Evolutionary conservation across 2,888 invertebrate genomes (phyloP), one percentile per base, ranked within the genome.

Genomic region (Tetragonula carbonaria): DNA sequence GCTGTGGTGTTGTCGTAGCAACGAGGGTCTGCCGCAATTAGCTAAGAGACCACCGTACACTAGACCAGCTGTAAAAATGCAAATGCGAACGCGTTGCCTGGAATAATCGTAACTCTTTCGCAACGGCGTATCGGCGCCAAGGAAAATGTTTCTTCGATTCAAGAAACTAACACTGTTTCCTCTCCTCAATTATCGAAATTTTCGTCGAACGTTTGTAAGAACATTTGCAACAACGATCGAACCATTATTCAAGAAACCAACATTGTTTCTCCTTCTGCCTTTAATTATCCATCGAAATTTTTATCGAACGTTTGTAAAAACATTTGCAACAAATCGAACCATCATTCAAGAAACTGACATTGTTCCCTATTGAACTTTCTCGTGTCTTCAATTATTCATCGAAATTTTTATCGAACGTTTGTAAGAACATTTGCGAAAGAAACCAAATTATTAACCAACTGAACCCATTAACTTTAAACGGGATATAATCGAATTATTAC

Each of bases 41-140:
- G 81, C 53, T 72, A 67, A 72, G 55, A 80, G 81, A 33, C 33
- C 75, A 66, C 45, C 75, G 38, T 72, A 28, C 28, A 28, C 28
- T 28, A 62, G 74, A 71, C 45, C 71, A 57, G 51, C 59, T 71
- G 59, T 57, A 82, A 80, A 71, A 74, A 80, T 80, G 75, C 66
- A 75, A 55, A 82, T 75, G 82, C 74, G 74, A 80, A 82, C 74
- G 59, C 51, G 45, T 45, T 50, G 67, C 2, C 63, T 21, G 51
- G 33, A 68, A 78, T 65, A 78, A 82, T 70, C 82, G 74, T 74
- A 82, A 82, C 51, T 82, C 50, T 74, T 21, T 21, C 13, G 16
- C 50, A 57, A 73, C 38, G 53, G 28, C 67, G 38, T 63, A 57
- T 76, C 50, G 51, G n/a, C 51, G 18, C 14, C 45, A 28, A 53